phyloP scores from a whole-genome alignment of 2,888 invertebrate species.

The Xanthia togata region DNA sequence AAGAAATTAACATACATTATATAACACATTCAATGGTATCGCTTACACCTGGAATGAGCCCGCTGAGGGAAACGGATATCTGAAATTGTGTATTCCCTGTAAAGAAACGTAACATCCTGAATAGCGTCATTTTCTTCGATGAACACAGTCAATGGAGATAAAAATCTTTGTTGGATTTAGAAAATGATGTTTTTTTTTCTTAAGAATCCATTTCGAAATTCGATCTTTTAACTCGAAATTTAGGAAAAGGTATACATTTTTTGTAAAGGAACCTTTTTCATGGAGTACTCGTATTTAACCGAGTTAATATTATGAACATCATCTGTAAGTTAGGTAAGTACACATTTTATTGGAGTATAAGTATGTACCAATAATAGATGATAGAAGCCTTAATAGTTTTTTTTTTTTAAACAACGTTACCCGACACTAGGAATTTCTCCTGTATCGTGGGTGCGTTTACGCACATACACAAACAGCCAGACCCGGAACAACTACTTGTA shows the following conservation, averaged over 20 bases:
- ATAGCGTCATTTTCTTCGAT: conserved; percentile 47
- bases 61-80: conserved; percentile 48
- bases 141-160: conserved; percentile 54
- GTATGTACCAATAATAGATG: background rate
- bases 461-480: too few species aligned
- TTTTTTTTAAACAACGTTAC: too few species aligned
- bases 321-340: background rate
- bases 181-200: conserved; percentile 44
- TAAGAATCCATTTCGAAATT: background rate
- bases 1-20: conserved; percentile 39
- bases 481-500: too few species aligned
- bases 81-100: conserved; percentile 51
- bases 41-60: conserved; percentile 25
- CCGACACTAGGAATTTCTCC: too few species aligned
- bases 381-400: background rate
- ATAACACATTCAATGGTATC: conserved; percentile 18
- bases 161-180: conserved; percentile 43
- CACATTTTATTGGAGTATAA: background rate
- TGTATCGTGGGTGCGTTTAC: too few species aligned
- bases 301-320: background rate
- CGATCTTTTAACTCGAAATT: background rate
- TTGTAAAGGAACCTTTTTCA: background rate
- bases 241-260: background rate
- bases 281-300: background rate
- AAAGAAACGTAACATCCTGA: conserved; percentile 36